These are phyloP conservation scores for Aphidius colemani DNA, from an alignment of 2,888 invertebrate species.

Conservation along the genomic window DNA sequence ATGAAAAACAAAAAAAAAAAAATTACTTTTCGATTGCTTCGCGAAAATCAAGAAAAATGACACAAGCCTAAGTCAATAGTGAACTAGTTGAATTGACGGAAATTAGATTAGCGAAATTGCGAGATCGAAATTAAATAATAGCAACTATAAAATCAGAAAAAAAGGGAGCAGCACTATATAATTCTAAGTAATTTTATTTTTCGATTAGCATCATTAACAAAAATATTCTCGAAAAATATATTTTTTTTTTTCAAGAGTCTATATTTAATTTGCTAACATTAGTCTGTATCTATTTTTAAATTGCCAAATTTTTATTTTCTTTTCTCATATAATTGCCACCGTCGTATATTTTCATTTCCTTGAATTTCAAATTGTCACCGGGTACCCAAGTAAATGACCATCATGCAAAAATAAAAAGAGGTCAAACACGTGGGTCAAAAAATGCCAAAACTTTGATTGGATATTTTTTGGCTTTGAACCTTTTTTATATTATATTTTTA, in stretches of 20 bases:
- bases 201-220: not conserved
- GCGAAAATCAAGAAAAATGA: slow-evolving; percentile 37
- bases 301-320: not conserved
- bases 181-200: not conserved
- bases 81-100: not conserved
- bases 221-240: slow-evolving; percentile 1
- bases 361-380: slow-evolving; percentile 10
- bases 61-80: not conserved
- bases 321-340: not conserved
- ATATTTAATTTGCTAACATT: too few species aligned
- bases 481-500: too few species aligned
- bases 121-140: too few species aligned
- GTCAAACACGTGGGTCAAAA: slow-evolving; percentile 40
- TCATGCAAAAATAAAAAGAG: slow-evolving; percentile 36
- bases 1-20: not conserved
- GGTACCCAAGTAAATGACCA: slow-evolving; percentile 24
- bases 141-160: not conserved
- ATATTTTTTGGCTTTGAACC: too few species aligned
- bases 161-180: not conserved
- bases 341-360: slow-evolving; percentile 10
- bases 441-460: slow-evolving; percentile 3
- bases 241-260: not conserved
- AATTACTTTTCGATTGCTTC: slow-evolving; percentile 34
- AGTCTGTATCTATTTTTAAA: too few species aligned
- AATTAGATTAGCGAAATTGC: too few species aligned